Conservation (phyloP, 2,888 invertebrate genomes). For the Eumerus sabulonum region DNA sequence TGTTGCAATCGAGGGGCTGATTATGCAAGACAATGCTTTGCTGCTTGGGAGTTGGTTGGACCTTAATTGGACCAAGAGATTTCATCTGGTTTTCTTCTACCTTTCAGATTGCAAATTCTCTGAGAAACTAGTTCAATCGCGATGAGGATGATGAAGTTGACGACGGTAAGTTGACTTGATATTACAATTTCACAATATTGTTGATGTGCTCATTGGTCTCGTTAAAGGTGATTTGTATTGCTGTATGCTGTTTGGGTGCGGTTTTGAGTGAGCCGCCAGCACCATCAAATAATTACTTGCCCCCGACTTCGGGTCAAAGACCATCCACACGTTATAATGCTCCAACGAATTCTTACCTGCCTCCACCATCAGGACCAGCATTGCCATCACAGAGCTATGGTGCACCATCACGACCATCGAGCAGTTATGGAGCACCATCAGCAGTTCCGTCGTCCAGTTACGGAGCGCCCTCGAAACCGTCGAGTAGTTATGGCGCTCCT, state of each 20-base stretch:
- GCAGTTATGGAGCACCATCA: constrained; percentile 78
- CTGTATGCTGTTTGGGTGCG: constrained; percentile 72
- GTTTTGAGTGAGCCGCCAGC: constrained; percentile 77
- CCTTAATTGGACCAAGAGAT: constrained; percentile 61
- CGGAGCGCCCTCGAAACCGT: constrained; percentile 79
- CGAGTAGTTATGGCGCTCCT: constrained; percentile 80
- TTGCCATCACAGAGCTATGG: constrained; percentile 80
- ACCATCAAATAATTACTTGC: constrained; percentile 74
- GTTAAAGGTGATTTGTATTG: constrained; percentile 72
- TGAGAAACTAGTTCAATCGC: constrained; percentile 63
- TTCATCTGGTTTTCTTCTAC: constrained; percentile 59
- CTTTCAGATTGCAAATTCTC: constrained; percentile 62
- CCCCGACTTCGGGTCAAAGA: constrained; percentile 79
- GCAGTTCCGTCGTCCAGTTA: constrained; percentile 79
- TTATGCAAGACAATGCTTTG: constrained; percentile 47
- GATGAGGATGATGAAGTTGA: constrained; percentile 72
- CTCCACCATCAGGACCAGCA: constrained; percentile 79
- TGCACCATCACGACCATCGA: constrained; percentile 79
- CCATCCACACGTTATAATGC: constrained; percentile 73
- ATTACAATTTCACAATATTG: constrained; percentile 35
- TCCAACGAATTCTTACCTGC: constrained; percentile 80
- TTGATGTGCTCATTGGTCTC: constrained; percentile 63
- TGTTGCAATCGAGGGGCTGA: constrained; percentile 7
- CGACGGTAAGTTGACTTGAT: constrained; percentile 73
- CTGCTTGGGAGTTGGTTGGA: constrained; percentile 46